A percentile compares a stretch with the other conserved stretches of the same genome.
These are phyloP conservation scores for Ibycter americanus DNA, from an alignment of 2,797 vertebrate species.

Conservation along the genomic window DNA sequence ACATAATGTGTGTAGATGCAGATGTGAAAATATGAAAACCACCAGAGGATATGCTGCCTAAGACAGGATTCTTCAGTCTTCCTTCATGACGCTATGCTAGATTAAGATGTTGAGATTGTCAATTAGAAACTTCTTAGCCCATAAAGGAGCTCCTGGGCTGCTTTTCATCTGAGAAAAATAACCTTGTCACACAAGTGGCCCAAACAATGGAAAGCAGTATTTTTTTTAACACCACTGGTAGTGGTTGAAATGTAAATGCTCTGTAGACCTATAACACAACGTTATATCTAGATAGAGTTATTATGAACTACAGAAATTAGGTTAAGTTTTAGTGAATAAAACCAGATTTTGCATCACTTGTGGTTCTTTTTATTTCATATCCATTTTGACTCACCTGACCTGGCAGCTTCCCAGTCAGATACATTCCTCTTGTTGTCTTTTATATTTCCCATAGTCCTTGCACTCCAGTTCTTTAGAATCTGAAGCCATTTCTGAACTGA, in stretches of 20 bases:
- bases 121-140: not conserved
- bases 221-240: not conserved
- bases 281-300: not conserved
- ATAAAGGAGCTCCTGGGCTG: not conserved
- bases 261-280: not conserved
- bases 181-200: not conserved
- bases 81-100: not conserved
- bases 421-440: not conserved
- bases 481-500: not conserved
- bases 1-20: not conserved
- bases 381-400: not conserved
- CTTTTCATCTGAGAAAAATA: not conserved
- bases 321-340: not conserved
- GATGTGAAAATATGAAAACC: not conserved
- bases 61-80: not conserved
- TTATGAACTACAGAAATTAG: not conserved
- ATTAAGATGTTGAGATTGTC: not conserved
- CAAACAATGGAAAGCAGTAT: not conserved
- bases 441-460: not conserved
- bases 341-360: not conserved
- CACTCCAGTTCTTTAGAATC: not conserved
- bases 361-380: not conserved
- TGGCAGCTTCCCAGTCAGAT: not conserved
- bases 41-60: not conserved
- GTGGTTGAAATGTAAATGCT: not conserved